Base-by-base conservation (phyloP, 2,888 invertebrate species). In the Oxyteleia sp. region DNA sequence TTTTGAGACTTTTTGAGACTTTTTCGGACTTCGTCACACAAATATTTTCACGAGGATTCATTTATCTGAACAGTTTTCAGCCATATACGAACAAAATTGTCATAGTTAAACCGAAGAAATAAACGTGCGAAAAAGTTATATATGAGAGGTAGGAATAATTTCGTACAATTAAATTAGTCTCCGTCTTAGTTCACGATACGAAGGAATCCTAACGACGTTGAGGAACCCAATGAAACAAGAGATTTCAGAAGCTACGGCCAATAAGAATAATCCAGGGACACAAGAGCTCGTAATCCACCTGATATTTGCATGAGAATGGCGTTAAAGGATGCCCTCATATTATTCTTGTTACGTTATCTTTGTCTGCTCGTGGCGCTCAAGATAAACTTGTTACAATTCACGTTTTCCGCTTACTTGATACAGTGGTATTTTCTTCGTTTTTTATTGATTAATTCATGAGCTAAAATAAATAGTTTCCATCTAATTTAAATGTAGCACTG, bases 271-370 rank as follows among this genome's bases (percentile, higher is more conserved):
- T 90, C 89, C 87, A 85, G 89, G 88, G 89, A 88, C 89, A 88
- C 89, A 88, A 90, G 88, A 88, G 89, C 87, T 86, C 88, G 90
- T 91, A 91, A 91, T 91, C 91, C 89, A 88, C 87, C 88, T 88
- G 85, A 86, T 88, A 91, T 91, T 91, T 91, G 89, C 90, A 91
- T 91, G 90, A 90, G 89, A 91, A 91, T 90, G 89, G 87, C 89
- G 90, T 88, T 90, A 90, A 91, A 90, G 90, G 90, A 90, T 90
- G 91, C 89, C 88, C 86, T 79, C 86, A 89, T 90, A 90, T 91
- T 90, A 91, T 90, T 91, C 91, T 90, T 89, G 87, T 86, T 85
- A 87, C 89, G 88, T 89, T 89, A 90, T 89, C 89, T 89, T 84
- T 84, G 87, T 85, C 75, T 76, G 71, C 61, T 76, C 63, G 61